These are phyloP conservation scores for Heliothis peltigera DNA, from an alignment of 2,888 invertebrate species.

Conservation along the genomic window DNA sequence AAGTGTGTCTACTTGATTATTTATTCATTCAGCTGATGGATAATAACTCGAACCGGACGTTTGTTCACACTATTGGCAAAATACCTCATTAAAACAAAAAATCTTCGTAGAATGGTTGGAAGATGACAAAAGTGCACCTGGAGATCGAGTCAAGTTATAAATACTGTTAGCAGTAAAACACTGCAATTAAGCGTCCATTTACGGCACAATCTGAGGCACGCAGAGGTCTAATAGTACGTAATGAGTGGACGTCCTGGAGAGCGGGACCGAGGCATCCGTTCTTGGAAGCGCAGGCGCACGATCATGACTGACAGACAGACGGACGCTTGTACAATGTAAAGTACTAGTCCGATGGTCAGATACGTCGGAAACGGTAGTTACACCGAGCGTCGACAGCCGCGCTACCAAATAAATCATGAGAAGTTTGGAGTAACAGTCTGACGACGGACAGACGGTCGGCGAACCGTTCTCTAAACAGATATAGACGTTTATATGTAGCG, in stretches of 20 bases:
- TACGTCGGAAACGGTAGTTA: constrained; percentile 62
- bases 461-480: constrained; percentile 46
- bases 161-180: constrained; percentile 40
- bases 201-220: constrained; percentile 55
- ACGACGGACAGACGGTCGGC: constrained; percentile 49
- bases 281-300: constrained; percentile 71
- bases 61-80: neutral
- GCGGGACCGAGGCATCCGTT: constrained; percentile 76
- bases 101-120: neutral
- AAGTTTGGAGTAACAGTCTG: constrained; percentile 35
- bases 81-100: neutral
- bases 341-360: constrained; percentile 58
- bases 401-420: constrained; percentile 47
- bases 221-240: constrained; percentile 68
- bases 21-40: constrained; percentile 6
- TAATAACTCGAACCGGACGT: constrained; percentile 5
- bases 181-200: constrained; percentile 58
- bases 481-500: constrained; percentile 50
- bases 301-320: constrained; percentile 71
- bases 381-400: constrained; percentile 27
- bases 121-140: constrained; percentile 36
- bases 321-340: constrained; percentile 70
- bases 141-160: constrained; percentile 33
- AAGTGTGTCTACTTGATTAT: constrained; percentile 31
- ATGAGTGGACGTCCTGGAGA: constrained; percentile 69